Evolutionary conservation across 2,888 invertebrate species (phyloP).

Genomic region (Frankliniella fusca): DNA sequence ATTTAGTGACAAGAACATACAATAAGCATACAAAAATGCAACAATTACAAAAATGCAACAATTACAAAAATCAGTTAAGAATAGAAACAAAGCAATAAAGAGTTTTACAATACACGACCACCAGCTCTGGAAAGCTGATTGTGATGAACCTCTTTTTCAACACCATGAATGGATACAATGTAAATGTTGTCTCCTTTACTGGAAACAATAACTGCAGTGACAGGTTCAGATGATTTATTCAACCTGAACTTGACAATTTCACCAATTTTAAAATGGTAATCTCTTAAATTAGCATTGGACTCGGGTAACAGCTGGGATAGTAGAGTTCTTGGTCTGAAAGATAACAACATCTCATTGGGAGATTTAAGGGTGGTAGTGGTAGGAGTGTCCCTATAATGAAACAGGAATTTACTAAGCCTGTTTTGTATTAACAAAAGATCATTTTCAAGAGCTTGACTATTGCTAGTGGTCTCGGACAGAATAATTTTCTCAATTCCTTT

Average conservation of each 20-base stretch:
- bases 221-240: not conserved
- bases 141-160: no score
- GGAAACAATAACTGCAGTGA: not conserved
- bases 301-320: not conserved
- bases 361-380: not conserved
- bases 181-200: no score
- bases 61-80: no score
- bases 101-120: not conserved
- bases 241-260: not conserved
- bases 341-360: not conserved
- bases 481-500: not conserved
- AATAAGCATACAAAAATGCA: no score
- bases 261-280: not conserved
- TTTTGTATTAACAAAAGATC: not conserved
- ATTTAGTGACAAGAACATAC: no score
- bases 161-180: no score
- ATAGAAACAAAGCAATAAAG: not conserved
- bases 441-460: not conserved
- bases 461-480: no score
- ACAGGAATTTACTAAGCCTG: not conserved
- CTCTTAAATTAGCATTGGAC: no score
- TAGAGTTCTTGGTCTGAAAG: not conserved
- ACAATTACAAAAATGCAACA: no score
- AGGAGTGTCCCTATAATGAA: not conserved
- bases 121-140: not conserved